These are phyloP conservation scores for Camponotus vicinus DNA, from an alignment of 1,140 invertebrate species.

Conservation along the genomic window DNA sequence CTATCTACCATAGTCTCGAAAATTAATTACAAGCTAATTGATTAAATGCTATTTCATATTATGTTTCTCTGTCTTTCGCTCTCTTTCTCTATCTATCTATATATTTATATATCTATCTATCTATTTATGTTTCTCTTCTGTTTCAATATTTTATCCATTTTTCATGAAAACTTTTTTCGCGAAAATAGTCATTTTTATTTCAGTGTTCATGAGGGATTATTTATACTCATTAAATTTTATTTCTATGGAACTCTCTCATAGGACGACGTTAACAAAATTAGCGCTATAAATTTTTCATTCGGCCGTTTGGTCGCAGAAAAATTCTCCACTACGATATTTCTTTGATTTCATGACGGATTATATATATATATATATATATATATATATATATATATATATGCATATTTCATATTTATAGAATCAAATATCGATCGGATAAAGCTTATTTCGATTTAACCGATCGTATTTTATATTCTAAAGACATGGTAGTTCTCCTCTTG, in stretches of 20 bases:
- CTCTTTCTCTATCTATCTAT: background rate
- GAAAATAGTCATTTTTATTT: slow-evolving; percentile 32
- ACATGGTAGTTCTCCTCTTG: background rate
- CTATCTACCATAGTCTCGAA: background rate
- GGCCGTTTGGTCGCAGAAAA: background rate
- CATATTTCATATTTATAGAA: background rate
- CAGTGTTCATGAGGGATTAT: slow-evolving; percentile 43
- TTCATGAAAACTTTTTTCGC: slow-evolving; percentile 40
- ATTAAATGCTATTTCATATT: slow-evolving; percentile 46
- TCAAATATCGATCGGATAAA: background rate
- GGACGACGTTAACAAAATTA: slow-evolving; percentile 28
- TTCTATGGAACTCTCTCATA: slow-evolving; percentile 1
- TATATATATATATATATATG: background rate
- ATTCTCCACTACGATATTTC: slow-evolving; percentile 27
- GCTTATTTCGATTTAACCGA: slow-evolving; percentile 51
- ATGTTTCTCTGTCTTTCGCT: background rate
- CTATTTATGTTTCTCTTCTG: background rate
- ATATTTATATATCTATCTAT: background rate
- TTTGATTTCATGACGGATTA: slow-evolving; percentile 13
- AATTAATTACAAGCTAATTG: slow-evolving; percentile 30
- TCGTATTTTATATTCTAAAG: background rate
- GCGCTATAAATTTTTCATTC: slow-evolving; percentile 36
- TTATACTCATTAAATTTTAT: slow-evolving; percentile 58
- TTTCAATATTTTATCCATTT: slow-evolving; percentile 16
- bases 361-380: too few species aligned